Evolutionary conservation across 1,140 invertebrate species (phyloP).

Genomic region (Parasteatoda tepidariorum): DNA sequence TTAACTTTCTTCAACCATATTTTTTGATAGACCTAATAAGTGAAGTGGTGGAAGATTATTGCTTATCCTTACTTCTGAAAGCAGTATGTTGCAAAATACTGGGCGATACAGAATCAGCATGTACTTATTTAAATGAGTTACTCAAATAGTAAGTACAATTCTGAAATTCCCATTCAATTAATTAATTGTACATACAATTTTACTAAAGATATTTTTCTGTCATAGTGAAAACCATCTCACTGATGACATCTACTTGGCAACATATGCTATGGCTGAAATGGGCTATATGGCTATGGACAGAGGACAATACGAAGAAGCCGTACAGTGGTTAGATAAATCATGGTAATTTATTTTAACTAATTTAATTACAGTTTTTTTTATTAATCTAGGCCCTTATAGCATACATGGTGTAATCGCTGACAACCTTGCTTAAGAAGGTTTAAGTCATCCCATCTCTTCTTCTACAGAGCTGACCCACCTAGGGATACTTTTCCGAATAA

Average conservation of each 20-base stretch:
- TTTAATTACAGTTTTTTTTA: no score
- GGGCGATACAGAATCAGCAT: constrained; percentile 78
- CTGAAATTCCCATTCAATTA: background rate
- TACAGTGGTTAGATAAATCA: constrained; percentile 37
- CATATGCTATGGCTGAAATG: constrained; percentile 88
- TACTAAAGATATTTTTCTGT: background rate
- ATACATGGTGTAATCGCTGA: no score
- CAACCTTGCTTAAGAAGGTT: no score
- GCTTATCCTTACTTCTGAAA: constrained; percentile 81
- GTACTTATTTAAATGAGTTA: constrained; percentile 70
- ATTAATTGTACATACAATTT: background rate
- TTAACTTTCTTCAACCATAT: background rate
- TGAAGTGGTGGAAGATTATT: constrained; percentile 82
- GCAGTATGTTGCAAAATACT: constrained; percentile 84
- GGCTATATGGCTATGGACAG: constrained; percentile 81
- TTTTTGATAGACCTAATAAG: constrained; percentile 2
- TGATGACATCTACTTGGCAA: constrained; percentile 86
- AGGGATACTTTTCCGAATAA: no score
- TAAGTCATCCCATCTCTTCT: no score
- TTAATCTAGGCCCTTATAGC: background rate
- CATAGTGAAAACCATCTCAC: constrained; percentile 80
- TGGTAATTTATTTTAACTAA: no score
- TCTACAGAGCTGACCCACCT: no score
- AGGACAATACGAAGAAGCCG: constrained; percentile 76
- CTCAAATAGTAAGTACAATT: constrained; percentile 66